Evolutionary conservation across 2,113 vertebrate genomes (phyloP).

Genomic region (Mirounga angustirostris): DNA sequence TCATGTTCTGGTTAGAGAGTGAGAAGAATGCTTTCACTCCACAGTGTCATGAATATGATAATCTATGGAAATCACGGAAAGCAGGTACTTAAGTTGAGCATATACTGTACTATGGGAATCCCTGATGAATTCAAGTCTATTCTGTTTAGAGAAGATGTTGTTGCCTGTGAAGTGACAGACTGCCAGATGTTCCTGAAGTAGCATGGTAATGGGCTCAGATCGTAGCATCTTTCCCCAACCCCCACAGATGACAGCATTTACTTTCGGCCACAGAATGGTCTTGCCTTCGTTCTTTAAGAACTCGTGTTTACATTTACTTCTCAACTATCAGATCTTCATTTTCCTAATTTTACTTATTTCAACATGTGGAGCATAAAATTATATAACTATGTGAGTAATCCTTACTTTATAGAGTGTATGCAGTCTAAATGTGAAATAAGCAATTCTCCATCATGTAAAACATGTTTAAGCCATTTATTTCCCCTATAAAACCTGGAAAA

Average conservation of each 20-base stretch:
- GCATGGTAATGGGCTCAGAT: conserved; percentile 84
- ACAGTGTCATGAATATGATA: conserved; percentile 94
- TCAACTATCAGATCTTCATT: conserved; percentile 83
- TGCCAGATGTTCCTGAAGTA: conserved; percentile 90
- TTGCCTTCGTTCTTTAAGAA: conserved; percentile 82
- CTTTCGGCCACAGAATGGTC: conserved; percentile 81
- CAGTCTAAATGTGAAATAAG: conserved; percentile 27
- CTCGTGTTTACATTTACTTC: conserved; percentile 63
- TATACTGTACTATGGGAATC: conserved; percentile 89
- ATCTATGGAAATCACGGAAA: conserved; percentile 93
- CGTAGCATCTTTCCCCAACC: conserved; percentile 79
- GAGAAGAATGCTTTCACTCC: conserved; percentile 90
- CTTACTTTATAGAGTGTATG: not conserved
- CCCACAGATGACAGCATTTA: conserved; percentile 75
- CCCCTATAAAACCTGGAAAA: not conserved
- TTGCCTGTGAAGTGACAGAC: conserved; percentile 90
- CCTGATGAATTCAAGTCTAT: conserved; percentile 90
- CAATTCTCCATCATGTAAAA: not conserved
- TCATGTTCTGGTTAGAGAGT: conserved; percentile 89
- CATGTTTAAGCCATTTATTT: not conserved
- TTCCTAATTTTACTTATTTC: conserved; percentile 81
- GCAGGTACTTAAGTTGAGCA: conserved; percentile 93
- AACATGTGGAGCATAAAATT: conserved; percentile 58
- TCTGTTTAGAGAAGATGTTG: conserved; percentile 90
- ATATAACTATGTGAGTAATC: not conserved